These are phyloP conservation scores for Drosophila kurseongensis DNA, from an alignment of 1,140 invertebrate species.

Conservation along the genomic window DNA sequence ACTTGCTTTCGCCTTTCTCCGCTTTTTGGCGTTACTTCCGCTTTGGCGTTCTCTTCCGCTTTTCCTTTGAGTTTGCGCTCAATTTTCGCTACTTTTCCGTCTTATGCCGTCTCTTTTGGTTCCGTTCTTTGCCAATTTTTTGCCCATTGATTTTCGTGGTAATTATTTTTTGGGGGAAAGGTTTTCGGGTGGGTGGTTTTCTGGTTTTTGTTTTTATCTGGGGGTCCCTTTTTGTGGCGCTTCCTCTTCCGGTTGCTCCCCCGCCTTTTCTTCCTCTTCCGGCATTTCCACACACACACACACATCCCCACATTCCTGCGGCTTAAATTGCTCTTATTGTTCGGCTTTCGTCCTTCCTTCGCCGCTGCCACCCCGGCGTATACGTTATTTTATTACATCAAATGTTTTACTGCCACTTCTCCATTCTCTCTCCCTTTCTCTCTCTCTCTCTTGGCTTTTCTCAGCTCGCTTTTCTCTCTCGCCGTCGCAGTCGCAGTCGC, in stretches of 20 bases:
- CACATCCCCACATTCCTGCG: slow-evolving; percentile 72
- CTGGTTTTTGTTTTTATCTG: slow-evolving; percentile 59
- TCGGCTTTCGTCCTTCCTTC: slow-evolving; percentile 20
- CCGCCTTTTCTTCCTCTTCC: slow-evolving; percentile 49
- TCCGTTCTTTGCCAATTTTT: slow-evolving; percentile 59
- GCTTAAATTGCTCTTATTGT: slow-evolving; percentile 82
- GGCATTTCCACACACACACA: slow-evolving; percentile 49
- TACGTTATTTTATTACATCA: slow-evolving; percentile 83
- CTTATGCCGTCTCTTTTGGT: slow-evolving; percentile 63
- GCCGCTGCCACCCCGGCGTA: slow-evolving; percentile 62
- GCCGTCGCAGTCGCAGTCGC: slow-evolving; percentile 27
- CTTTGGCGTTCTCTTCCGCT: slow-evolving; percentile 68
- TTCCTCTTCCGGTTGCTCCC: slow-evolving; percentile 44
- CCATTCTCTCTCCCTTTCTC: slow-evolving; percentile 23
- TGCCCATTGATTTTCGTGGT: slow-evolving; percentile 61
- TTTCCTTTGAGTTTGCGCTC: slow-evolving; percentile 71
- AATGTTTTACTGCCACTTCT: slow-evolving; percentile 73
- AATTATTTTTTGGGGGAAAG: slow-evolving; percentile 46
- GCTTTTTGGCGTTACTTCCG: slow-evolving; percentile 52
- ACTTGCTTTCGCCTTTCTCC: slow-evolving; percentile 57
- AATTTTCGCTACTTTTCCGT: slow-evolving; percentile 79
- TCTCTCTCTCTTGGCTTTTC: slow-evolving; percentile 19
- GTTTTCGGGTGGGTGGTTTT: background rate
- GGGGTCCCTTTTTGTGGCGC: slow-evolving; percentile 57
- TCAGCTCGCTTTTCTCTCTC: slow-evolving; percentile 29